phyloP scores from a whole-genome alignment of 2,797 vertebrate species.

The Phalloptychus januarius region DNA sequence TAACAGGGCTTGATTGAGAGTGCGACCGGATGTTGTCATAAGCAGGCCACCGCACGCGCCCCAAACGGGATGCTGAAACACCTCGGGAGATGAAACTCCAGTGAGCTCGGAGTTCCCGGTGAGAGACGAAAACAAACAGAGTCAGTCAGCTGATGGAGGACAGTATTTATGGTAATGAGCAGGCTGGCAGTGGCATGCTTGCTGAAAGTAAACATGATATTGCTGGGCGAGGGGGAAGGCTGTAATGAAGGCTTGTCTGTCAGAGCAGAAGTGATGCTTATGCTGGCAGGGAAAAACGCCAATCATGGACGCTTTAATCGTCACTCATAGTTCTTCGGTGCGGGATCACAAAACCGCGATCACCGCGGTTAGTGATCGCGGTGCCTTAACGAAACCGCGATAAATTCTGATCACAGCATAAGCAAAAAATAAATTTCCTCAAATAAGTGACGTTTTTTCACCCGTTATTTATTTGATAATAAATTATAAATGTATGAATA shows the following conservation, averaged over 20 bases:
- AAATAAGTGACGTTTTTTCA: not conserved
- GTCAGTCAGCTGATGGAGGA: conserved; percentile 33
- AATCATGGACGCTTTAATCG: not conserved
- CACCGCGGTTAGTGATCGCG: too few relatives aligned
- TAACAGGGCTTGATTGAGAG: conserved; percentile 35
- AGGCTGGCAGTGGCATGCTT: conserved; percentile 33
- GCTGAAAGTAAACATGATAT: conserved; percentile 28
- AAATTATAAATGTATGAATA: too few relatives aligned
- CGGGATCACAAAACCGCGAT: not conserved
- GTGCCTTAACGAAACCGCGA: not conserved
- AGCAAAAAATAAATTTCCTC: not conserved
- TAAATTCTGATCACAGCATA: not conserved
- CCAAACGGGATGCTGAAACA: conserved; percentile 23
- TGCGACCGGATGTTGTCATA: conserved; percentile 36
- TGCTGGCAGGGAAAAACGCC: not conserved
- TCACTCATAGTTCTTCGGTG: not conserved
- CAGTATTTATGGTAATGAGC: conserved; percentile 38
- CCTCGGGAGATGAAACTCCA: conserved; percentile 41
- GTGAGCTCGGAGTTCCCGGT: conserved; percentile 52
- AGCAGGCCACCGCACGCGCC: conserved; percentile 35
- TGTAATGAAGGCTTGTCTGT: not conserved
- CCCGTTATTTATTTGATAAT: not conserved
- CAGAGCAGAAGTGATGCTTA: not conserved
- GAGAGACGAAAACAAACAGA: conserved; percentile 37
- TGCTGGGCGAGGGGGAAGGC: not conserved